A percentile compares a stretch with the other conserved stretches of the same genome.
These are phyloP conservation scores for Apus apus DNA, from an alignment of 2,113 vertebrate species.

Conservation along the genomic window DNA sequence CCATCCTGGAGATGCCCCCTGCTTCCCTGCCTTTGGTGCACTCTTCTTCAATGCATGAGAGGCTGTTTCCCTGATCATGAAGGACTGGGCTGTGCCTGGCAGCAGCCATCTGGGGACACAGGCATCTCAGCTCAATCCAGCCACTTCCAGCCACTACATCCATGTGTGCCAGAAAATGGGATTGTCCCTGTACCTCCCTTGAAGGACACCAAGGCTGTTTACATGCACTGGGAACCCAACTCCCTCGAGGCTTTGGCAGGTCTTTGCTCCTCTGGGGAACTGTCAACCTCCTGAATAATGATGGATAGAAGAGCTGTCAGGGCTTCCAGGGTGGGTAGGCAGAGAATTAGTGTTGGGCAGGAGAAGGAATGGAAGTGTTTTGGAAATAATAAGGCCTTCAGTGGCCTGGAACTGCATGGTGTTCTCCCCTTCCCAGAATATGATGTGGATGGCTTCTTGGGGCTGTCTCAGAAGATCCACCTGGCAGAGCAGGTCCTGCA, in stretches of 20 bases:
- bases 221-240: background rate
- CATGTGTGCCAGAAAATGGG: background rate
- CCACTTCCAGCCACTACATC: too few species aligned
- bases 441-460: constrained; percentile 77
- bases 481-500: constrained; percentile 78
- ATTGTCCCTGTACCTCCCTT: background rate
- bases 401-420: background rate
- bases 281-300: background rate
- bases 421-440: constrained; percentile 65
- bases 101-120: background rate
- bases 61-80: background rate
- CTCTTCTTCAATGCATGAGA: fast-evolving
- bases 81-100: background rate
- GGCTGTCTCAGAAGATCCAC: constrained; percentile 76
- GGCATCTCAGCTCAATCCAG: background rate
- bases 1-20: background rate
- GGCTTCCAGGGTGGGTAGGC: background rate
- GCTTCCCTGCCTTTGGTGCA: background rate
- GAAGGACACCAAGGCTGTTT: background rate
- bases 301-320: background rate
- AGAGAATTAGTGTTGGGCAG: constrained; percentile 13
- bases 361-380: background rate
- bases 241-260: background rate
- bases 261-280: background rate
- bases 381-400: background rate